Evolutionary conservation across 2,113 vertebrate species (phyloP).

Genomic region (Cinclus mexicanus): DNA sequence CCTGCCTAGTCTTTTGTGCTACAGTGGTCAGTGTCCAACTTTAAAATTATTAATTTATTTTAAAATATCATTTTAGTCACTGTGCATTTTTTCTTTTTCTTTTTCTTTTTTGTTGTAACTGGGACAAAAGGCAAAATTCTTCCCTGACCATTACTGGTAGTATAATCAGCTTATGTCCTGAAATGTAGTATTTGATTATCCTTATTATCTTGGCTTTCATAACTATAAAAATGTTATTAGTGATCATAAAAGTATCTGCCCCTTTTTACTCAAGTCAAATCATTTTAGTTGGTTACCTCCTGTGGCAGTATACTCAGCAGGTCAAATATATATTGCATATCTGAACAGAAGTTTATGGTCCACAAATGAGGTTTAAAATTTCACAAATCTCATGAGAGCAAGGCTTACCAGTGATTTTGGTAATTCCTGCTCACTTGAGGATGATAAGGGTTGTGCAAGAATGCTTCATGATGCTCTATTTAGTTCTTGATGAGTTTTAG

Average conservation of each 20-base stretch:
- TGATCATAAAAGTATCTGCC: constrained; percentile 56
- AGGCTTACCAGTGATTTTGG: background rate
- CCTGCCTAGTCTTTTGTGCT: background rate
- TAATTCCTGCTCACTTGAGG: background rate
- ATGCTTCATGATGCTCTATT: background rate
- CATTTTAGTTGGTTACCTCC: constrained; percentile 28
- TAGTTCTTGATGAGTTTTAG: background rate
- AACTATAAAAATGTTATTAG: constrained; percentile 60
- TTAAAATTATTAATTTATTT: background rate
- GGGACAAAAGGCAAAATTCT: background rate
- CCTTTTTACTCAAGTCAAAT: constrained; percentile 43
- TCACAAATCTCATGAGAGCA: constrained; percentile 26
- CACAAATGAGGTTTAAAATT: constrained; percentile 36
- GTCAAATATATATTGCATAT: constrained; percentile 10
- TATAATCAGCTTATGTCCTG: constrained; percentile 32
- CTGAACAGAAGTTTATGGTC: constrained; percentile 24
- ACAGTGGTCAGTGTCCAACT: background rate
- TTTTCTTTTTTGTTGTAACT: background rate
- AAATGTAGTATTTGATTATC: constrained; percentile 36
- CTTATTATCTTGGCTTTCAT: constrained; percentile 53
- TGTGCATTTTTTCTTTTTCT: background rate
- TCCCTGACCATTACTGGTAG: constrained; percentile 1
- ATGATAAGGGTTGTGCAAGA: background rate
- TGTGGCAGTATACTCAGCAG: background rate
- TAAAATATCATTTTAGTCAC: background rate